Base-by-base conservation (phyloP, 2,888 invertebrate species). In the Sycophila texana region DNA sequence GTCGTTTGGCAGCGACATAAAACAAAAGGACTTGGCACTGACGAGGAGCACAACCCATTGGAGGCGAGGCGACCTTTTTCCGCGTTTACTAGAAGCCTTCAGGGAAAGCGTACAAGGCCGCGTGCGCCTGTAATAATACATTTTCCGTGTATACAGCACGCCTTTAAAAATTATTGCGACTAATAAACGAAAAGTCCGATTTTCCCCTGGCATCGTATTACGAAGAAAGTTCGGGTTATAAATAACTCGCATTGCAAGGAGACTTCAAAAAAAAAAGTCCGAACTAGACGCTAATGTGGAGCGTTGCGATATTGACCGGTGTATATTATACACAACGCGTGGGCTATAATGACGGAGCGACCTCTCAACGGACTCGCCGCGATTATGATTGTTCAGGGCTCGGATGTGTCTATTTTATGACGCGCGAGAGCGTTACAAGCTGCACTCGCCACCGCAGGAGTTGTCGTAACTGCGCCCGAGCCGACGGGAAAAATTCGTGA, bases 381-480 rank as follows among this genome's bases (percentile, higher is more conserved):
- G 47, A 63, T 47, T 47, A 47, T 18, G 47, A 47, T 18, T 63
- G 47, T 60, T 22, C 53, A n/a, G 49, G 20, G 10, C 13, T 2
- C 47, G 26, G 39, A 20, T 30, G 30, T 14, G n/a, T 39, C 53
- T 63, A n/a, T 13, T 39, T 5, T 60, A 60, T n/a, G 58, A 58
- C 51, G n/a, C 71, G 26, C 49, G 49, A 39, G 68, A 68, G 55
- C 12, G 58, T 55, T 51, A 66, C 66, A 47, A 14, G 26, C 18
- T 67, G n/a, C 67, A 16, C 39, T 75, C 39, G 65, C 30, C 55
- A 75, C 60, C 58, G 14, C 55, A 18, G 22, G 4, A 53, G 65
- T 70, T 79, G 79, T 79, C 73, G 74, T 70, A 77, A 80, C 22
- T 39, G 10, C 39, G 39, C 39, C 5, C n/a, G 30, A 30, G 30